phyloP scores from a whole-genome alignment of 2,888 invertebrate genomes.

The Andrena flavipes region DNA sequence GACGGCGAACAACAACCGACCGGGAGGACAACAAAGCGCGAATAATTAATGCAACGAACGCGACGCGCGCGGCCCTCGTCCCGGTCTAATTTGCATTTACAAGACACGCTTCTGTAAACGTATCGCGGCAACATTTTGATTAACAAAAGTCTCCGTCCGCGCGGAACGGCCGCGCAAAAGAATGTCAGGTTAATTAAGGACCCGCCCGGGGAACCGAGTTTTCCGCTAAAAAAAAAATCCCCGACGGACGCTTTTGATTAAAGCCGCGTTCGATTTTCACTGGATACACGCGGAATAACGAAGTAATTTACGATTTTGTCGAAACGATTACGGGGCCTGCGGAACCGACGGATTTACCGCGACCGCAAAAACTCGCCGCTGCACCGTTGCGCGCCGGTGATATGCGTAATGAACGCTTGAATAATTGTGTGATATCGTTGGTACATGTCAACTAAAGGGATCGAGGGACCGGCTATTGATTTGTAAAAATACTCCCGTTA shows the following conservation, averaged over 20 bases:
- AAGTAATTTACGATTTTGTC: slow-evolving; percentile 61
- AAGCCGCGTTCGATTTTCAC: slow-evolving; percentile 44
- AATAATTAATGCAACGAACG: slow-evolving; percentile 59
- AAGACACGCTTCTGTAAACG: slow-evolving; percentile 39
- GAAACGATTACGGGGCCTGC: slow-evolving; percentile 53
- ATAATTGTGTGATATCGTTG: slow-evolving; percentile 3
- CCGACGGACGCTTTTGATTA: slow-evolving; percentile 39
- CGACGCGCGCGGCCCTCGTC: slow-evolving; percentile 22
- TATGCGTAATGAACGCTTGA: slow-evolving; percentile 22
- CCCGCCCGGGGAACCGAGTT: too few relatives aligned
- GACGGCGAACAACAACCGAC: slow-evolving; percentile 15
- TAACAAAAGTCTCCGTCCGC: slow-evolving; percentile 37
- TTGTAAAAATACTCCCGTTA: background rate
- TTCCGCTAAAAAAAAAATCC: background rate
- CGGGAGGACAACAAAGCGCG: slow-evolving; percentile 48
- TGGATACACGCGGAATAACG: slow-evolving; percentile 48
- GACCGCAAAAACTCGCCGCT: slow-evolving; percentile 37
- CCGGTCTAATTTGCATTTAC: slow-evolving; percentile 56
- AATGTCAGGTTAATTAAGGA: slow-evolving; percentile 49
- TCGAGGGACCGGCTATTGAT: background rate
- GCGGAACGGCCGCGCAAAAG: slow-evolving; percentile 20
- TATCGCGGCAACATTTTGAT: slow-evolving; percentile 47
- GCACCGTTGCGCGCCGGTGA: slow-evolving; percentile 7
- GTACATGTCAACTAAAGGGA: background rate
- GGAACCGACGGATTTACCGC: slow-evolving; percentile 55